phyloP scores from a whole-genome alignment of 2,113 vertebrate species.

The Eudyptes chrysolophus region DNA sequence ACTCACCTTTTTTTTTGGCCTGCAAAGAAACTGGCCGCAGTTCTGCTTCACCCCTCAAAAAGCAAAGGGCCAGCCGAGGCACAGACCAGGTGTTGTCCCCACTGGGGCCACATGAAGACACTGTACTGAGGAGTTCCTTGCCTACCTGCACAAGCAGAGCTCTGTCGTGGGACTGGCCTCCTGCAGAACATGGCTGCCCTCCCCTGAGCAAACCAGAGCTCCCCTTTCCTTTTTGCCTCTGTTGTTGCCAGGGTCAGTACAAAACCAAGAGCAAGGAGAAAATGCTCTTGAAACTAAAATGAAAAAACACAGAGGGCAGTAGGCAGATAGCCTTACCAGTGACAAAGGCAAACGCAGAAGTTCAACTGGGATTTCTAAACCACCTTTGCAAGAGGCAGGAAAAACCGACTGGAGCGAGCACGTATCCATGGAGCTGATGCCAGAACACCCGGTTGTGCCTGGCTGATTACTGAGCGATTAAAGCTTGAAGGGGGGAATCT shows the following conservation, averaged over 20 bases:
- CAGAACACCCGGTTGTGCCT: slow-evolving; percentile 11
- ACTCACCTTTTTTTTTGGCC: not conserved
- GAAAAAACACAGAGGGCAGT: not conserved
- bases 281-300: not conserved
- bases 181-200: not conserved
- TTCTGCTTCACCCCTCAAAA: not conserved
- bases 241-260: not conserved
- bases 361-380: not conserved
- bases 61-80: not conserved
- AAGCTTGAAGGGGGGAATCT: slow-evolving; percentile 4
- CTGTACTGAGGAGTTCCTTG: not conserved
- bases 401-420: accelerated
- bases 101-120: not conserved
- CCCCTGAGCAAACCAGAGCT: not conserved
- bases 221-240: not conserved
- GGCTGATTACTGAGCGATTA: not conserved
- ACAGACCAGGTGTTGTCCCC: not conserved
- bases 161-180: not conserved
- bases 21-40: not conserved
- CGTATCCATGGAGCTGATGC: not conserved
- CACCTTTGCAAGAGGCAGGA: not conserved
- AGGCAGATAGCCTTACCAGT: not conserved
- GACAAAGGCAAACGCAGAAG: not conserved
- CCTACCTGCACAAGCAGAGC: not conserved
- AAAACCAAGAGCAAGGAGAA: not conserved